Conservation (phyloP, 2,113 vertebrate species). For the Gnathonemus longibarbis region DNA sequence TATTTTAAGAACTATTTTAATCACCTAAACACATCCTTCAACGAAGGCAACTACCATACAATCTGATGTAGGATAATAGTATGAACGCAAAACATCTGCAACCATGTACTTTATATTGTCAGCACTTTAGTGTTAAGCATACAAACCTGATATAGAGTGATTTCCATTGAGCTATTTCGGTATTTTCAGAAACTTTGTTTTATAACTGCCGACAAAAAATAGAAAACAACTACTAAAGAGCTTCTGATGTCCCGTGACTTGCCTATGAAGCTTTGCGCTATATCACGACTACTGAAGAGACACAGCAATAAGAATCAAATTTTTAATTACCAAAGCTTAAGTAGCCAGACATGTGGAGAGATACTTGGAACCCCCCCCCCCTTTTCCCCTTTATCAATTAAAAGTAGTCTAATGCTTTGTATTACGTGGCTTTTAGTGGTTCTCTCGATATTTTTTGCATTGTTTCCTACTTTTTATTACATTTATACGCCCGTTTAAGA, state of each 20-base stretch:
- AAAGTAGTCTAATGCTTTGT: background rate
- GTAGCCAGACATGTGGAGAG: background rate
- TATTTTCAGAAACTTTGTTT: background rate
- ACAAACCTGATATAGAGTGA: background rate
- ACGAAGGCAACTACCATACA: background rate
- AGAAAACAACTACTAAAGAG: background rate
- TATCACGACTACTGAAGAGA: background rate
- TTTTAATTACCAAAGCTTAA: background rate
- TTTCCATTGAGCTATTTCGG: background rate
- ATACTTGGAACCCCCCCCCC: background rate
- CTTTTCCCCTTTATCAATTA: background rate
- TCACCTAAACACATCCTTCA: background rate
- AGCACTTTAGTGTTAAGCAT: background rate
- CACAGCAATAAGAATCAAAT: background rate
- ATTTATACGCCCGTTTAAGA: background rate
- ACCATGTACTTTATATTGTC: background rate
- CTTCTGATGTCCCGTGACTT: background rate
- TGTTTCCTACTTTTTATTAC: background rate
- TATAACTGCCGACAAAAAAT: background rate
- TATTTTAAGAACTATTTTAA: background rate
- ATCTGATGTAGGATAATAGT: background rate
- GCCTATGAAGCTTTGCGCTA: background rate
- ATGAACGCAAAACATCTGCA: background rate
- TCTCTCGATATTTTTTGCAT: background rate
- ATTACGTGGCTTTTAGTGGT: background rate